These are phyloP conservation scores for Eugnorisma glareosa DNA, from an alignment of 2,888 invertebrate genomes.

Conservation along the genomic window DNA sequence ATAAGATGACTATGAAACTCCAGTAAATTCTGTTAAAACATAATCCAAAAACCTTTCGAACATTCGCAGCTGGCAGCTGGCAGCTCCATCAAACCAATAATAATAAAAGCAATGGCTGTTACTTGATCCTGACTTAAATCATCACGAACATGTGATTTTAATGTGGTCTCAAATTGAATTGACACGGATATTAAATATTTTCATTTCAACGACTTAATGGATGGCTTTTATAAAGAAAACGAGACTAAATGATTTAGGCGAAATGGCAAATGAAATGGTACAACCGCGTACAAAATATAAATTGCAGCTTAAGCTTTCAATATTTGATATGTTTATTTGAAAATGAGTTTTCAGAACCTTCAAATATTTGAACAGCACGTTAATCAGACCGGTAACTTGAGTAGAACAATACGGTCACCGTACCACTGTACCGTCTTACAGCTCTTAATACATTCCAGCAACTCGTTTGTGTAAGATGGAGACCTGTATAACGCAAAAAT, in stretches of 20 bases:
- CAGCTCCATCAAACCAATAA: background rate
- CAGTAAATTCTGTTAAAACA: background rate
- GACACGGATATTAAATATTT: slow-evolving; percentile 43
- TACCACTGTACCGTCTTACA: too few species aligned
- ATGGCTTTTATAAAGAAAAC: slow-evolving; percentile 35
- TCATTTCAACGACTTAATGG: slow-evolving; percentile 48
- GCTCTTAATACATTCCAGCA: background rate
- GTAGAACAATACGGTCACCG: too few species aligned
- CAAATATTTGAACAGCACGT: background rate
- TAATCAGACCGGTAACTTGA: background rate
- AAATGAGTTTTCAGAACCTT: background rate
- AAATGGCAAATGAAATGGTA: slow-evolving; percentile 52
- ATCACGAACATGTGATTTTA: slow-evolving; percentile 25
- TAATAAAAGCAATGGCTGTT: background rate
- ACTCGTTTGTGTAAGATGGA: background rate
- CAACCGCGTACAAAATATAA: slow-evolving; percentile 25
- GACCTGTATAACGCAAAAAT: background rate
- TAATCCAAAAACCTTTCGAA: background rate
- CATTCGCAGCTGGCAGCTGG: background rate
- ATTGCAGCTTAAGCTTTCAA: too few species aligned
- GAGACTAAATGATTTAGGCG: slow-evolving; percentile 51
- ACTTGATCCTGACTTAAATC: slow-evolving; percentile 18
- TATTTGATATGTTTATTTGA: background rate
- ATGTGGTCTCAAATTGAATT: slow-evolving; percentile 47
- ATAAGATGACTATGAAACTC: background rate